Base-by-base conservation (phyloP, 2,113 vertebrate genomes). In the Nasalis larvatus region DNA sequence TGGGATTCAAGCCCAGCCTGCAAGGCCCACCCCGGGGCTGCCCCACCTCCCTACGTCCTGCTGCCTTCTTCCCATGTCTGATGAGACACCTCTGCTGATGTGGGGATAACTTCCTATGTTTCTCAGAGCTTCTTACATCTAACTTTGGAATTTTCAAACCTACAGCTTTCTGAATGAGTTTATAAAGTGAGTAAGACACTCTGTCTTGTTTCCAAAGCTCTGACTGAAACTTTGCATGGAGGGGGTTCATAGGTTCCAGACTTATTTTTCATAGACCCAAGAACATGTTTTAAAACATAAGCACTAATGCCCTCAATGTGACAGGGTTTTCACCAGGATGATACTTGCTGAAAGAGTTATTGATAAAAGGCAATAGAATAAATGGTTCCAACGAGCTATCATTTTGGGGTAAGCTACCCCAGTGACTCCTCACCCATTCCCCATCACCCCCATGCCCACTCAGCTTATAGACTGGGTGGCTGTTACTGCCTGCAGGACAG, bases 401-500 rank as follows among this genome's bases (percentile, higher is more conserved):
- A 2, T n/a, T 56, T 40, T 25, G 27, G 4, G 66, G 37, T 17
- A 25, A 32, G 4, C 23, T 8, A 14, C 25, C 1, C 42, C 14
- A 3, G 4, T 20, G 49, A 76, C 27, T n/a, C 23, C 49, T 25
- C 68, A 14, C 35, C 40, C 10, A 6, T 30, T 42, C 10, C 10
- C 21, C 49, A 6, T 8, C 12, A 18, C 3, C 3, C 52, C 27
- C 30, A 0, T 2, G 23, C 71, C 69, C 16, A 25, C 47, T 23
- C 30, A 42, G 20, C 11, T n/a, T 27, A 14, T 23, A 63, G 18
- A 23, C 25, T 47, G 40, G 40, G 37, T 11, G 2, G 21, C 66
- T 27, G 0, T 5, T 80, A 18, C n/a, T 37, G 58, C 9, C 6
- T 6, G 11, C 3, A 16, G 49, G 58, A 35, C 1, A 8, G 2